Conservation (phyloP, 1,140 invertebrate species). For the Capitella teleta region DNA sequence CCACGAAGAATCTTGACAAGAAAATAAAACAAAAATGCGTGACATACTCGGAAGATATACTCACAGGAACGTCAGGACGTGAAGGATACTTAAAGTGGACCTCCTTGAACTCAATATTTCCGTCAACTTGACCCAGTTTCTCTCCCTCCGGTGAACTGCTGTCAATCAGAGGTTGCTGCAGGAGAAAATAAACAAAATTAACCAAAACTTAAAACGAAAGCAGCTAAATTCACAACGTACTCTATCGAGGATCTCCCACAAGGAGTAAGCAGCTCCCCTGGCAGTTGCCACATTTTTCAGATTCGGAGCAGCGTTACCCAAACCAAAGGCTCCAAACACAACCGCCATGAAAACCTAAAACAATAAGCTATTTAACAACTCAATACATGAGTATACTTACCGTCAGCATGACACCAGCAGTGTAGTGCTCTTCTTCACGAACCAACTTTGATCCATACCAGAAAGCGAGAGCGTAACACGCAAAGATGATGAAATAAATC, state of each 20-base stretch:
- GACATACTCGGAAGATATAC: too few relatives aligned
- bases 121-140: slow-evolving; percentile 5
- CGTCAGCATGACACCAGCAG: slow-evolving; percentile 6
- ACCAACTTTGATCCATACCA: slow-evolving; percentile 46
- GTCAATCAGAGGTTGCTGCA: slow-evolving; percentile 7
- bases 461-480: slow-evolving; percentile 45
- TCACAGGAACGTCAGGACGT: slow-evolving; percentile 49
- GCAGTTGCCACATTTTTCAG: slow-evolving; percentile 63
- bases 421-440: too few relatives aligned
- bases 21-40: too few relatives aligned
- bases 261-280: slow-evolving; percentile 60
- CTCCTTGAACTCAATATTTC: slow-evolving; percentile 60
- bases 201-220: too few relatives aligned
- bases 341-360: too few relatives aligned
- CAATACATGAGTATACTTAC: slow-evolving; percentile 1
- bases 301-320: slow-evolving; percentile 66
- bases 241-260: slow-evolving; percentile 66
- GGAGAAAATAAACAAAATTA: too few relatives aligned
- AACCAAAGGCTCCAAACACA: slow-evolving; percentile 67
- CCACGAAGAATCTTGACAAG: slow-evolving; percentile 45
- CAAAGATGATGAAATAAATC: slow-evolving; percentile 51
- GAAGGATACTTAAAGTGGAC: slow-evolving; percentile 77
- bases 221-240: too few relatives aligned
- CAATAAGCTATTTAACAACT: too few relatives aligned
- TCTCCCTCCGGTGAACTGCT: slow-evolving; percentile 12